Conservation (phyloP, 1,140 invertebrate genomes). For the Drosophila nikananu region DNA sequence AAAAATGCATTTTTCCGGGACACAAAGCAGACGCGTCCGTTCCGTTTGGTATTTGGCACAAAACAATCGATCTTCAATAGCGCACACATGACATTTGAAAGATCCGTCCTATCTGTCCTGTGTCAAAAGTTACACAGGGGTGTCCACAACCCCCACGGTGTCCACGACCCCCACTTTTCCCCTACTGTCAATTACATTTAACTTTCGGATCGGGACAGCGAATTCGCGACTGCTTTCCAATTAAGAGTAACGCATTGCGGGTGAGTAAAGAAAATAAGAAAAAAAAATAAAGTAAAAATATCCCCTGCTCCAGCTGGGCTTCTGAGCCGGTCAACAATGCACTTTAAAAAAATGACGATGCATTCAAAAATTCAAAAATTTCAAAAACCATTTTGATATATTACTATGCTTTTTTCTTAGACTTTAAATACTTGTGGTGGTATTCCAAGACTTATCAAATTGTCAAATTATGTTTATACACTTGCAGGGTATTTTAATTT, state of each 20-base stretch:
- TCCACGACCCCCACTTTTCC: too few species aligned
- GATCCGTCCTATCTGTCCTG: too few species aligned
- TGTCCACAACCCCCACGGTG: too few species aligned
- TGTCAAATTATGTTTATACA: too few species aligned
- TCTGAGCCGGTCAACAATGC: constrained; percentile 27
- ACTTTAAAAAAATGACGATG: background rate
- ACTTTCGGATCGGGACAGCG: constrained; percentile 49
- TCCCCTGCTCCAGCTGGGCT: background rate
- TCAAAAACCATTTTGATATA: background rate
- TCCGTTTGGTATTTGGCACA: too few species aligned
- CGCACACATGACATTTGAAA: too few species aligned
- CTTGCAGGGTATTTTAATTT: too few species aligned
- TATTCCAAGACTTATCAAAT: background rate
- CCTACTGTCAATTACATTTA: constrained; percentile 70
- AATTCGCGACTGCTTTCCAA: constrained; percentile 67
- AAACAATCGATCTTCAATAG: too few species aligned
- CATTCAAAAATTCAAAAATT: background rate
- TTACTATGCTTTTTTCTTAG: background rate
- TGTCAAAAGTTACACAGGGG: too few species aligned
- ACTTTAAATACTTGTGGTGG: background rate
- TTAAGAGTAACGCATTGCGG: constrained; percentile 72
- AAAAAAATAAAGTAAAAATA: background rate
- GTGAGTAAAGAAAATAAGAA: constrained; percentile 11
- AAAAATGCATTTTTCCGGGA: too few species aligned
- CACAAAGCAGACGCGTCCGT: too few species aligned